Evolutionary conservation across 2,888 invertebrate species (phyloP).

Genomic region (Diaperis boleti): DNA sequence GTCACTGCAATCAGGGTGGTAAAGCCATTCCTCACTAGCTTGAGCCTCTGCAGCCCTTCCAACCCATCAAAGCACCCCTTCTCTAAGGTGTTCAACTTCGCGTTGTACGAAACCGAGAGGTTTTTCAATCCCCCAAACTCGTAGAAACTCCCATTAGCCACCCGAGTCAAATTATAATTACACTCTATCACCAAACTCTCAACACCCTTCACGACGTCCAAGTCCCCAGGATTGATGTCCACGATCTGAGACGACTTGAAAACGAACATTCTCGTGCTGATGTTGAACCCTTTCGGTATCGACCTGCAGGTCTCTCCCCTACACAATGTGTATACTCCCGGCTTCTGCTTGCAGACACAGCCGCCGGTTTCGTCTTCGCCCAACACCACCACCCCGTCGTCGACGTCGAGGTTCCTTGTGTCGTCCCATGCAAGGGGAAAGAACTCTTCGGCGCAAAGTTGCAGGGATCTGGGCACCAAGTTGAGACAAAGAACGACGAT

Average conservation of each 20-base stretch:
- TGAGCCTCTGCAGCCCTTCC: conserved; percentile 67
- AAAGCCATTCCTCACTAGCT: conserved; percentile 71
- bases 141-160: conserved; percentile 68
- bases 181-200: conserved; percentile 69
- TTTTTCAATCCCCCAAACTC: conserved; percentile 67
- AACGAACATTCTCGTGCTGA: conserved; percentile 64
- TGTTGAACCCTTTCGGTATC: conserved; percentile 68
- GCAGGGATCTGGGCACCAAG: no score
- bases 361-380: conserved; percentile 56
- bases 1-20: conserved; percentile 65
- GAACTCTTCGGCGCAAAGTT: no score
- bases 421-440: no score
- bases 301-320: conserved; percentile 68
- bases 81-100: conserved; percentile 66
- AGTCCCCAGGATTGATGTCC: conserved; percentile 65
- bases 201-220: conserved; percentile 64
- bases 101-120: conserved; percentile 71
- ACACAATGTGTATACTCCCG: conserved; percentile 66
- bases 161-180: conserved; percentile 68
- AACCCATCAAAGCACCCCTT: conserved; percentile 69
- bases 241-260: conserved; percentile 69
- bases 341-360: conserved; percentile 68
- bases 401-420: no score
- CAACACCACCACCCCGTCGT: conserved; percentile 6
- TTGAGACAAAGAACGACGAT: no score